Evolutionary conservation across 37 sponge, comb jelly and placozoan genomes (phyloP).

Genomic region (Dysidea cf. avara): DNA sequence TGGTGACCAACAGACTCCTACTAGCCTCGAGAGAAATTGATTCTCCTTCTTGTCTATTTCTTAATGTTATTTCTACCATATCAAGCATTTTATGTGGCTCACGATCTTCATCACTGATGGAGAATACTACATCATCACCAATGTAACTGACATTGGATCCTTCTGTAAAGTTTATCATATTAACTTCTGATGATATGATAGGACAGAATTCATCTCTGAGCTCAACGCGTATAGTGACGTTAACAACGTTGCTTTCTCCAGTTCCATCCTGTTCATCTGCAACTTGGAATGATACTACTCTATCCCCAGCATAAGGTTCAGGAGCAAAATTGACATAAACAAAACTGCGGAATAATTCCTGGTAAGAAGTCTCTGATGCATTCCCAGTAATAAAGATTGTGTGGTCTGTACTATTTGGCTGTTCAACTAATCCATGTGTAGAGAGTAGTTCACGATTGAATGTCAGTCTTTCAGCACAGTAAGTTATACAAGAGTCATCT

Average conservation of each 20-base stretch:
- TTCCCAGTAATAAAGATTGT: slow-evolving; percentile 23
- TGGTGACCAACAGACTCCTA: neutral
- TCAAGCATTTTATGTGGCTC: slow-evolving; percentile 24
- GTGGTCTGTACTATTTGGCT: neutral
- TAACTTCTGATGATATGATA: neutral
- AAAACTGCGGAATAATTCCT: slow-evolving; percentile 21
- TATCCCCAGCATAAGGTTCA: slow-evolving; percentile 21
- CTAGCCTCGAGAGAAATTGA: neutral
- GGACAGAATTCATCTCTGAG: slow-evolving; percentile 30
- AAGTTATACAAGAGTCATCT: neutral
- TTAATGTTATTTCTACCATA: slow-evolving; percentile 6
- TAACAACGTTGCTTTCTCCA: slow-evolving; percentile 3
- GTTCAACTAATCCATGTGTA: neutral
- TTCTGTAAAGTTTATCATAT: slow-evolving; percentile 22
- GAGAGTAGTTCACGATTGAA: slow-evolving; percentile 12
- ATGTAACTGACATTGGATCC: neutral
- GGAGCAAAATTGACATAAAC: slow-evolving; percentile 26
- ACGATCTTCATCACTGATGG: slow-evolving; percentile 21
- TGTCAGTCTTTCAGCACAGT: slow-evolving; percentile 30
- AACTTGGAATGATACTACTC: slow-evolving; percentile 26
- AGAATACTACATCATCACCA: slow-evolving; percentile 1
- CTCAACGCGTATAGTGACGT: neutral
- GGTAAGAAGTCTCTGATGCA: slow-evolving; percentile 11
- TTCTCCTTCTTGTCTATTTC: slow-evolving; percentile 20
- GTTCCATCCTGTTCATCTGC: slow-evolving; percentile 17